Conservation (phyloP, 2,113 vertebrate genomes). For the Cephalopterus ornatus region DNA sequence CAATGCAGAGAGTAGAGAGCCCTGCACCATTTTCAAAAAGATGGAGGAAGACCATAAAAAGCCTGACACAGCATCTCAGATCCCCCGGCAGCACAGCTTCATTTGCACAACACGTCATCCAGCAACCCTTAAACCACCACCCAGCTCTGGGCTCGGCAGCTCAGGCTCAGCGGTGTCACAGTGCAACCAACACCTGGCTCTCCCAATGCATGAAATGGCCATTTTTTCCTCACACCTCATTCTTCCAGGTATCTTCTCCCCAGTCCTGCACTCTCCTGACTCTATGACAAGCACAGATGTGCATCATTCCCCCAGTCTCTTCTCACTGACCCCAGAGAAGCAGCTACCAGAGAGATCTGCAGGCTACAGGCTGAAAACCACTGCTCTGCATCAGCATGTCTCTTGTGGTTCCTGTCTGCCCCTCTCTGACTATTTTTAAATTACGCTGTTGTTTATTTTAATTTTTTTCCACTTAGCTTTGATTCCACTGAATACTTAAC, state of each 20-base stretch:
- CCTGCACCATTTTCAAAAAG: neutral
- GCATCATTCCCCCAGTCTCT: neutral
- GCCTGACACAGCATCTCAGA: neutral
- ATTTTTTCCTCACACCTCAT: neutral
- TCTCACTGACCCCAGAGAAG: neutral
- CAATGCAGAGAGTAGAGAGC: neutral
- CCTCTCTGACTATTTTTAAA: neutral
- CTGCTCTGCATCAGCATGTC: neutral
- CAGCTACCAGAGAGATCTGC: neutral
- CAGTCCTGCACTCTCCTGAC: neutral
- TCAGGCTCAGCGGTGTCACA: neutral
- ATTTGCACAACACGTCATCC: neutral
- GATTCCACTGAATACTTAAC: neutral
- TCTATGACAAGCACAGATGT: neutral
- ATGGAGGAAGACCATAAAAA: neutral
- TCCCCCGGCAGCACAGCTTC: neutral
- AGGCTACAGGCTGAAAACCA: neutral
- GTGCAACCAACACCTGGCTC: neutral
- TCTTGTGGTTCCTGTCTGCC: neutral
- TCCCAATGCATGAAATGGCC: neutral
- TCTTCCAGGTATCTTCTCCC: neutral
- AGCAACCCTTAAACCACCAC: neutral
- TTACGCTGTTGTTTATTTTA: neutral
- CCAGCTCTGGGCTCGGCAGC: neutral
- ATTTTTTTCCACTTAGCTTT: neutral